Evolutionary conservation across 2,113 vertebrate genomes (phyloP), one percentile per base, ranked within the genome.

Genomic region (Paratilapia polleni): DNA sequence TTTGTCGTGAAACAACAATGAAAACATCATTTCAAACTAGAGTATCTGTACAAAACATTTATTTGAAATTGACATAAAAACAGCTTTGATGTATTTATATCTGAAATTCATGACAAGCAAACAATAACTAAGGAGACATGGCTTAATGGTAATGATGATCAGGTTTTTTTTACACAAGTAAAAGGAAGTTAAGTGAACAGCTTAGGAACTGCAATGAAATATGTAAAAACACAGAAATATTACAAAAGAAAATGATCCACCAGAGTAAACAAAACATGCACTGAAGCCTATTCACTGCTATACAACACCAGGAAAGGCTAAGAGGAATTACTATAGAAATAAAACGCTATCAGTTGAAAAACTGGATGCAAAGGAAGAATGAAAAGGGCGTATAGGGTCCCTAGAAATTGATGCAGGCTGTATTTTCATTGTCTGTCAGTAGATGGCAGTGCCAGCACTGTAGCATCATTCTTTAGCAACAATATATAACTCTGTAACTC

Each of bases 371-470:
- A 80, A 80, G 12, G 41, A n/a, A 19, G 56, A 57, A 28, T 54
- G 38, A 74, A 24, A 61, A 24, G 11, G 61, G 19, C 1, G 10
- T 61, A 34, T 5, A 87, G 61, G 66, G 79, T 91, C 87, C 89
- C 80, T 88, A 85, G 87, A 92, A 83, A 91, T 62, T 82, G 91
- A 92, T 89, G 89, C 88, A 82, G 91, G 92, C 87, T 93, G 92
- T 64, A 82, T 77, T 93, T 89, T 90, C 88, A 88, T 86, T 83
- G 87, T 92, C 87, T 43, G 88, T 94, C 94, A 93, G 84, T 91
- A 94, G 95, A 92, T 92, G 95, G 95, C 95, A 96, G 95, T 94
- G 95, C 95, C 95, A 93, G 95, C 95, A 96, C 95, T 96, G 95
- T 91, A 92, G 84, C 83, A 77, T 91, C 87, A 59, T 82, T 91